Evolutionary conservation across 2,113 vertebrate genomes (phyloP), one percentile per base, ranked within the genome.

Genomic region (Pyxicephalus adspersus): DNA sequence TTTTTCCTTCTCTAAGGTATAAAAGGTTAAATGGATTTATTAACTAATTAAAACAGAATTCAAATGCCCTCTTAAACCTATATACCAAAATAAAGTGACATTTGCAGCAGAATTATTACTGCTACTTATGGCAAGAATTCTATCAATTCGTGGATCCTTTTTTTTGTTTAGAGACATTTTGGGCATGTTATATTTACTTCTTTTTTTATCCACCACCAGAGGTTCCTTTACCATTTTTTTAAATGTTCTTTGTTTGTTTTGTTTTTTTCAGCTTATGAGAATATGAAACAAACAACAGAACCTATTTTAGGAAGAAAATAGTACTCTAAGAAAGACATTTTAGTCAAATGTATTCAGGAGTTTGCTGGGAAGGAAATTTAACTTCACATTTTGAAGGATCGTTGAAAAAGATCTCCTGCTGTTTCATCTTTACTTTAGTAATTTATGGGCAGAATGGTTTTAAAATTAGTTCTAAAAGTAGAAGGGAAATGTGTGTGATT

Each of bases 251-350:
- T 74, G 18, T 34, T 65, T n/a, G 11, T 20, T 58, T 72, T 3
- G 16, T 23, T 55, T 71, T 26, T 54, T 23, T 26, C 16, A 73
- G 26, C n/a, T 9, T 22, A 18, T 28, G 25, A 57, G 26, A 58
- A 55, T 20, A 6, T 4, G 8, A 31, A 57, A 15, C 19, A 23
- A n/a, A 23, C 57, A 60, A 34, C 18, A 5, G 26, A 34, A 65
- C 4, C 22, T 68, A 68, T 73, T 73, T 73, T 17, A 57, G 38
- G 52, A 74, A 38, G 15, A 34, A 58, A 74, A 22, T 54, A 22
- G 22, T 4, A 61, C 51, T 76, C 57, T 34, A 26, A 11, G 31
- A 15, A 7, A 38, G 19, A 68, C 5, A 13, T n/a, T 23, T n/a
- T n/a, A n/a, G n/a, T n/a, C 34, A 45, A 52, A 64, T 50, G 26